Evolutionary conservation across 2,888 invertebrate species (phyloP), one percentile per base, ranked within the genome.

Genomic region (Catonia carolina): DNA sequence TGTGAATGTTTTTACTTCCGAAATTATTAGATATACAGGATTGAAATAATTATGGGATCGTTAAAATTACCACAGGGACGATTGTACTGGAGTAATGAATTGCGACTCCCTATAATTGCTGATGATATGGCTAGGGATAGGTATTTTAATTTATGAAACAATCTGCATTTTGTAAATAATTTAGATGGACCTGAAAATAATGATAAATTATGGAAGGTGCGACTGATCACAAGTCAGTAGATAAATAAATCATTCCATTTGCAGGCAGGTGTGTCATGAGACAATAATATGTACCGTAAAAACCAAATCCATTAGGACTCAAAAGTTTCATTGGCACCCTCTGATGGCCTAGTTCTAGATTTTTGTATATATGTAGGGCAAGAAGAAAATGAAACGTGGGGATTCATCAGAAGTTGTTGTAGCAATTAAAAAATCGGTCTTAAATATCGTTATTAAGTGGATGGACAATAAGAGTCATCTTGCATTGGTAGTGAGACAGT

Each of bases 141-240:
- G 33, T 50, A 50, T 50, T 50, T 35, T 35, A 14, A 35, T 20
- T 35, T 50, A 33, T 18, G 50, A 33, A 31, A 50, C 12, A 17
- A 17, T 50, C 8, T 50, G 17, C 35, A 50, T 50, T 50, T 50
- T 50, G 35, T 33, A 8, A 60, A 45, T 37, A 22, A 27, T 23
- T 15, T 36, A 47, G 48, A 23, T 35, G 22, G 33, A 10, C 31
- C 31, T 14, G 18, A 35, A 14, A 15, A 17, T 22, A 20, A 33
- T 50, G 50, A 50, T 36, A 50, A 50, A 22, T 20, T 50, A 15
- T 50, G 50, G 51, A 51, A 51, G 15, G 51, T 51, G 18, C 35
- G 37, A 22, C 51, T 37, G 5, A 15, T 51, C 37, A 18, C 37
- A 14, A 18, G 20, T 17, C 51, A n/a, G 23, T 51, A n/a, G 51